Evolutionary conservation across 2,797 vertebrate species (phyloP), one percentile per base, ranked within the genome.

Genomic region (Phataginus tetradactyla): DNA sequence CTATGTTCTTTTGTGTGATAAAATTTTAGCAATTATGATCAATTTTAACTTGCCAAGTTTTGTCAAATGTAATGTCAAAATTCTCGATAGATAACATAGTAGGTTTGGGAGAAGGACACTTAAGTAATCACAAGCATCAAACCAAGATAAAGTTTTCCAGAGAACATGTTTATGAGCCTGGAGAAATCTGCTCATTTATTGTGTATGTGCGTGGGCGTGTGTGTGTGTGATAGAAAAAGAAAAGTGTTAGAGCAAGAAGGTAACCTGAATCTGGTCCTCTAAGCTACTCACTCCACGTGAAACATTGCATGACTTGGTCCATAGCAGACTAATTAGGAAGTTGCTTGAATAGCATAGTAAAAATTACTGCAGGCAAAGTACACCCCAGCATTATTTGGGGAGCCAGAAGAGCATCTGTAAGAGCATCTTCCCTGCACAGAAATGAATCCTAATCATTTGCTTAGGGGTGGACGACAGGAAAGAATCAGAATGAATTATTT

Each of bases 1-100:
- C 32, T 29, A 12, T 55, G 90, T 91, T 90, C 51, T 90, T 29
- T 71, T 6, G 34, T 13, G 1, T 34, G 9, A 93, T 64, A 64
- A 23, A 86, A 78, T 64, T 95, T 96, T 10, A 64, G 45, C 57
- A 96, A 37, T 86, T 88, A n/a, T 39, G n/a, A 74, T 5, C 34
- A 61, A 71, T 79, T 83, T 91, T 78, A 59, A 61, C 45, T 64
- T 25, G 4, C 25, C 15, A 71, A 53, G 7, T 64, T 78, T 87
- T 75, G 15, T 9, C 51, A 92, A 95, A 72, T 42, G 5, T 68
- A 90, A 37, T 29, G 4, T 66, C 53, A 89, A 57, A 86, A 75
- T 61, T 86, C 37, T 78, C 71, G 3, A 1, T 25, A 55, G 5
- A 25, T 25, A 93, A 57, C 49, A 61, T 25, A 45, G 20, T 59